Evolutionary conservation across 2,888 invertebrate genomes (phyloP).

Genomic region (Saturnia japonica): DNA sequence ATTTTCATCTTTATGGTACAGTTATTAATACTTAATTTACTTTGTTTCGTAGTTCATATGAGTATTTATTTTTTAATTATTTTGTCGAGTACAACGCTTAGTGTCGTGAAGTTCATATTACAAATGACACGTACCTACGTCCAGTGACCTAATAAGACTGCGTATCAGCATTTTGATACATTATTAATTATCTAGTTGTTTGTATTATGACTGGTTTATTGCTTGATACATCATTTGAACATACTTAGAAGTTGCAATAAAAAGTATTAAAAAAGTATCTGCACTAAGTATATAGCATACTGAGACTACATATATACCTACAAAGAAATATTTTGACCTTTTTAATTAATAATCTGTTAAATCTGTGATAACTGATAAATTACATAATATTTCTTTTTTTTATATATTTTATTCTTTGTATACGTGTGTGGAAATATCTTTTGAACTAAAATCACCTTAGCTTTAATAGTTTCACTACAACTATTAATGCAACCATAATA

Average conservation of each 20-base stretch:
- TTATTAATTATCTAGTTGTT: slow-evolving; percentile 53
- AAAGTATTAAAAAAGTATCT: neutral
- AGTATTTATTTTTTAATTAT: neutral
- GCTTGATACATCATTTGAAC: slow-evolving; percentile 41
- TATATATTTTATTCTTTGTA: too few species aligned
- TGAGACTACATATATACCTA: too few species aligned
- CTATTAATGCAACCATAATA: too few species aligned
- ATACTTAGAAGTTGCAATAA: slow-evolving; percentile 15
- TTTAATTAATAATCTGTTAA: neutral
- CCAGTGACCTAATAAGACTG: slow-evolving; percentile 62
- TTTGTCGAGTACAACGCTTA: slow-evolving; percentile 10
- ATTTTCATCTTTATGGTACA: slow-evolving; percentile 6
- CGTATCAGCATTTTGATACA: slow-evolving; percentile 61
- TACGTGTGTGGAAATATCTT: too few species aligned
- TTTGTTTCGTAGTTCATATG: slow-evolving; percentile 1
- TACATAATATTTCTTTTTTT: neutral
- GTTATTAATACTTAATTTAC: neutral
- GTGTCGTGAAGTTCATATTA: slow-evolving; percentile 55
- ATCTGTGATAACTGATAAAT: neutral
- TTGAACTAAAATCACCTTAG: too few species aligned
- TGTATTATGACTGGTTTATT: slow-evolving; percentile 38
- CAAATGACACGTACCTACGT: slow-evolving; percentile 50
- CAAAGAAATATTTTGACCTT: slow-evolving; percentile 2
- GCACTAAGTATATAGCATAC: neutral
- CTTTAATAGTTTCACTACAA: too few species aligned